Conservation (phyloP, 2,797 vertebrate species). For the Melanotaenia trifasciata region DNA sequence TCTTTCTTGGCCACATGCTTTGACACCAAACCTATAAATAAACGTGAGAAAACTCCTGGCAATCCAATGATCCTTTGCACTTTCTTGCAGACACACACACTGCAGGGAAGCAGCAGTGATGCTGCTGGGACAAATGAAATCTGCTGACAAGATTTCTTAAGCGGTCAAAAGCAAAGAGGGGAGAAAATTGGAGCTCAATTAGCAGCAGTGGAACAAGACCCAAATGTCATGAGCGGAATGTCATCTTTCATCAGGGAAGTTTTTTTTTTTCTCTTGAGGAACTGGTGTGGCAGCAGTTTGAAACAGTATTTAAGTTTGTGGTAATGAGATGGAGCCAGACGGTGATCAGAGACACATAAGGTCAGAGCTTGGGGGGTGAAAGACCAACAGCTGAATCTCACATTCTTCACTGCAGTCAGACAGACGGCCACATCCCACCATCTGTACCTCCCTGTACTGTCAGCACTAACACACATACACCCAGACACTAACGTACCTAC, state of each 20-base stretch:
- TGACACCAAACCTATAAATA: constrained; percentile 75
- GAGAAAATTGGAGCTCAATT: constrained; percentile 43
- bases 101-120: constrained; percentile 52
- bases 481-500: constrained; percentile 29
- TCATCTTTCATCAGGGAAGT: constrained; percentile 13
- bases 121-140: constrained; percentile 60
- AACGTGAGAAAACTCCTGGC: constrained; percentile 59
- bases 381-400: constrained; percentile 74
- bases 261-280: constrained; percentile 9
- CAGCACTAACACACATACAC: constrained; percentile 29
- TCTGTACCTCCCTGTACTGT: constrained; percentile 64
- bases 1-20: constrained; percentile 52
- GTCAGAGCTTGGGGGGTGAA: constrained; percentile 65
- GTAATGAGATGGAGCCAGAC: constrained; percentile 68
- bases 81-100: constrained; percentile 33
- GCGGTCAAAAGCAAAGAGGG: constrained; percentile 58
- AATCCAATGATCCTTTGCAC: constrained; percentile 66
- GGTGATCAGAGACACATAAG: constrained; percentile 71
- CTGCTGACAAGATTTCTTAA: constrained; percentile 61
- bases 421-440: constrained; percentile 73
- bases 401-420: constrained; percentile 73
- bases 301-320: constrained; percentile 52
- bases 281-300: constrained; percentile 10
- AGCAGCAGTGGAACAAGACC: constrained; percentile 10
- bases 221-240: constrained; percentile 11